Percentiles rank a stretch among this genome's conserved stretches.
phyloP scores from a whole-genome alignment of 2,888 invertebrate species.

The Hemaris fuciformis region DNA sequence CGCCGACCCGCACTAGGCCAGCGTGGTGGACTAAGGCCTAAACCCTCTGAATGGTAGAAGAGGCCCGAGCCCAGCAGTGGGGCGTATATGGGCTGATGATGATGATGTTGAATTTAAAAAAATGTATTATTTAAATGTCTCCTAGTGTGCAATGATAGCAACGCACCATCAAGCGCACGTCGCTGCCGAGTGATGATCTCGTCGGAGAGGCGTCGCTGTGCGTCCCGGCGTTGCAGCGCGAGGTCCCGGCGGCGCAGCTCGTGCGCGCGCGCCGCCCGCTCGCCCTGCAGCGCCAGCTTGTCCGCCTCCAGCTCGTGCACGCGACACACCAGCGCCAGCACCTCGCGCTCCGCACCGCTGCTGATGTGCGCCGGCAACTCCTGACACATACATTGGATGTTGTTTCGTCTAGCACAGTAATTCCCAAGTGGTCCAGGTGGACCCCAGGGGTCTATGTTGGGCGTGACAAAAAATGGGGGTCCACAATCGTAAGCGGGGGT shows the following conservation, averaged over 20 bases:
- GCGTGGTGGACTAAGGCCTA: too few relatives aligned
- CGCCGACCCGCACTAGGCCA: too few relatives aligned
- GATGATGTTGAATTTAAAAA: too few relatives aligned
- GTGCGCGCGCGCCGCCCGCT: slow-evolving; percentile 91
- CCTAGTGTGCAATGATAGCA: background rate
- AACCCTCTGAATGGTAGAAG: too few relatives aligned
- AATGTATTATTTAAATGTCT: too few relatives aligned
- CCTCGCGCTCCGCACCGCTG: slow-evolving; percentile 94
- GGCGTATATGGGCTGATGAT: too few relatives aligned
- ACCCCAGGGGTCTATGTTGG: too few relatives aligned
- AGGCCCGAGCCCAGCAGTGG: too few relatives aligned
- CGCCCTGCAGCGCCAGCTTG: slow-evolving; percentile 95
- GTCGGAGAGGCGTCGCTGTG: slow-evolving; percentile 93
- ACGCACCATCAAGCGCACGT: slow-evolving; percentile 89
- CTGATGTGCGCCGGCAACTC: slow-evolving; percentile 92
- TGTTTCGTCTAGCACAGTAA: too few relatives aligned
- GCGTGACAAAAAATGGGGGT: too few relatives aligned
- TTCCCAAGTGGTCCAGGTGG: too few relatives aligned
- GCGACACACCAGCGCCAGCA: slow-evolving; percentile 91
- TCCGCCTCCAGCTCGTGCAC: slow-evolving; percentile 97
- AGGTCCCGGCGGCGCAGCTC: slow-evolving; percentile 92
- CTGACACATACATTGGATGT: slow-evolving; percentile 56
- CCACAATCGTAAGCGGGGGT: too few relatives aligned
- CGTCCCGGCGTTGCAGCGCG: slow-evolving; percentile 89
- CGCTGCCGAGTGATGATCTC: slow-evolving; percentile 95